Evolutionary conservation across 2,888 invertebrate species (phyloP).

Genomic region (Seira ritae): DNA sequence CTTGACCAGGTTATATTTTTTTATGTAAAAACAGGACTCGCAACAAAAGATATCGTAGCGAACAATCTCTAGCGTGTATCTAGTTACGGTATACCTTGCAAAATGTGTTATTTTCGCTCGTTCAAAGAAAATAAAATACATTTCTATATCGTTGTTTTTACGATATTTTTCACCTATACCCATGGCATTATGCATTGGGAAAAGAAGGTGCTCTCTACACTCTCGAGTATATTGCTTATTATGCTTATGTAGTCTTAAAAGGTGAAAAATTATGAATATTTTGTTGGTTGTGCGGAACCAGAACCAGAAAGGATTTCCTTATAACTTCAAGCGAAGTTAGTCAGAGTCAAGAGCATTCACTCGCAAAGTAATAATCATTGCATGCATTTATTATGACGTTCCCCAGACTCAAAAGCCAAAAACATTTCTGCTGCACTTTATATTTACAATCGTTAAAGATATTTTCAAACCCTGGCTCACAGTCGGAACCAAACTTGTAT

Average conservation of each 20-base stretch:
- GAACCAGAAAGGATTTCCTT: neutral
- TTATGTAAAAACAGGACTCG: neutral
- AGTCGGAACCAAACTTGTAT: too few relatives aligned
- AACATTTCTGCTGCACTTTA: neutral
- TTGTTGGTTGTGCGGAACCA: too few relatives aligned
- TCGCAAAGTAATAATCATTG: neutral
- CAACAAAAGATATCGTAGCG: neutral
- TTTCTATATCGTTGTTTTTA: too few relatives aligned
- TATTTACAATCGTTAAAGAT: too few relatives aligned
- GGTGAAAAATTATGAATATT: too few relatives aligned
- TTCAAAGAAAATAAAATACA: too few relatives aligned
- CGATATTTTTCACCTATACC: too few relatives aligned
- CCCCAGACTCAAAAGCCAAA: neutral
- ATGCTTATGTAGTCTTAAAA: too few relatives aligned
- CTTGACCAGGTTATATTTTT: neutral
- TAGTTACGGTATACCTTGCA: neutral
- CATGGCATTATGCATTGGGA: neutral
- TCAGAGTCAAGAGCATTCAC: neutral
- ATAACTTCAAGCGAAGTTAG: neutral
- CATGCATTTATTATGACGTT: neutral
- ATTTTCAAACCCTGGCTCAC: too few relatives aligned
- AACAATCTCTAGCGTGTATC: neutral
- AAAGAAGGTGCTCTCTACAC: neutral
- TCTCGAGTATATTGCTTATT: too few relatives aligned
- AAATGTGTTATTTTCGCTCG: neutral